phyloP scores from a whole-genome alignment of 2,113 vertebrate genomes.

The Bombycilla garrulus region DNA sequence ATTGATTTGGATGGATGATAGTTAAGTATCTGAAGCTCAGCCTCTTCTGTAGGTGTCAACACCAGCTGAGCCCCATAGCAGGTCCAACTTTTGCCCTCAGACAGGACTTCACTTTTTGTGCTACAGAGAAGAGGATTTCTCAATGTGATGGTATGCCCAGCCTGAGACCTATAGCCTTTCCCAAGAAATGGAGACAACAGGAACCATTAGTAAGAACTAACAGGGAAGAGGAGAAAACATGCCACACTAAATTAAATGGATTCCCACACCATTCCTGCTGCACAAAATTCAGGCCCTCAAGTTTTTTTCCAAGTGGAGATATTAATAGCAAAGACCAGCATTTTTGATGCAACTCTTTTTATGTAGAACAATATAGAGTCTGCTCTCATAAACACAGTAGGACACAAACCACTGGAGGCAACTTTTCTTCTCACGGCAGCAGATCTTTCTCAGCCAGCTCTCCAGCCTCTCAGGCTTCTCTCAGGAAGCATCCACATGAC shows the following conservation, averaged over 20 bases:
- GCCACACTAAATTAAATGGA: neutral
- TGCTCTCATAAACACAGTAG: constrained; percentile 28
- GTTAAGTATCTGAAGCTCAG: neutral
- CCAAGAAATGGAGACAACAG: neutral
- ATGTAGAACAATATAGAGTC: constrained; percentile 27
- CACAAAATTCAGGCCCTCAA: neutral
- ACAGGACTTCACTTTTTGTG: neutral
- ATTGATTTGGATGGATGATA: neutral
- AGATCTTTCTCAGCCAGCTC: neutral
- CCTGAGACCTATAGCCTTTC: neutral
- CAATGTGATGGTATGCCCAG: neutral
- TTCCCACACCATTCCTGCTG: neutral
- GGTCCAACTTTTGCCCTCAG: neutral
- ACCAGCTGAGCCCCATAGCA: neutral
- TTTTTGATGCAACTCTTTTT: constrained; percentile 27
- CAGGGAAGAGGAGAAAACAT: neutral
- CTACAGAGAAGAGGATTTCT: neutral
- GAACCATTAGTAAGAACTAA: neutral
- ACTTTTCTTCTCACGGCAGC: neutral
- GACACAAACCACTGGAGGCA: neutral
- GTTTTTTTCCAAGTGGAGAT: neutral
- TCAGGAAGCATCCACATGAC: neutral
- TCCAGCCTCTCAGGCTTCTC: neutral
- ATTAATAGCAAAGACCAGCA: constrained; percentile 30
- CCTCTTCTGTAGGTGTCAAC: neutral